Base-by-base conservation (phyloP, 2,113 vertebrate species). In the Alexandromys fortis region DNA sequence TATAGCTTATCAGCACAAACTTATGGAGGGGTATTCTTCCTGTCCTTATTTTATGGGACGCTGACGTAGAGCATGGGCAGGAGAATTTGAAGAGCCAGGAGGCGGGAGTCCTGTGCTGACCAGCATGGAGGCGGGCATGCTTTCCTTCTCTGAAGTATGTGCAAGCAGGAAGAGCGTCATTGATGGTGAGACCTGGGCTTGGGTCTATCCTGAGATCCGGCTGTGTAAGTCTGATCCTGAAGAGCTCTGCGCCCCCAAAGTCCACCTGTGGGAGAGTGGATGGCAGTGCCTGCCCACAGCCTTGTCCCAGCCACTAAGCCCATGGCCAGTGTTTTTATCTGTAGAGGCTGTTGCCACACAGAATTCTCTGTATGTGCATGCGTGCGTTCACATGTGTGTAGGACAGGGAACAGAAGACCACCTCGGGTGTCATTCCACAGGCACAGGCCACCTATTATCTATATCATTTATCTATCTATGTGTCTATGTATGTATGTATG, bases 101-200 rank as follows among this genome's bases (percentile, higher is more conserved):
- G 30, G 13, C 3, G 16, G 30, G 17, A 30, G 14, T 28, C 26
- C 3, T 45, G 24, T 38, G 33, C 49, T 49, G 49, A 9, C 49
- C 24, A n/a, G 38, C 33, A 33, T 10, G 12, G n/a, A 55, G 26
- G 19, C 0, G 0, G 0, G 3, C 30, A 19, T 42, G 0, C 63
- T 63, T 58, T 42, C 81, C 38, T 26, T 52, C 3, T 58, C 33
- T 2, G 83, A 33, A n/a, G 85, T 17, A 3, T 17, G 35, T 28
- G 28, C 14, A 47, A 30, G 21, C 1, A 24, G 61, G 65, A 16
- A 52, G 19, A 7, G 0, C 17, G 0, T 78, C 28, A 7, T 38
- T 5, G 0, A 11, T 1, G 19, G 13, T 3, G 24, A 68, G 14
- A 70, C 26, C n/a, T 38, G 14, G 5, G 3, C 86, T 86, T 5